These are phyloP conservation scores for Orbicella faveolata DNA, from an alignment of 64 coral and sea anemone species.

Conservation along the genomic window DNA sequence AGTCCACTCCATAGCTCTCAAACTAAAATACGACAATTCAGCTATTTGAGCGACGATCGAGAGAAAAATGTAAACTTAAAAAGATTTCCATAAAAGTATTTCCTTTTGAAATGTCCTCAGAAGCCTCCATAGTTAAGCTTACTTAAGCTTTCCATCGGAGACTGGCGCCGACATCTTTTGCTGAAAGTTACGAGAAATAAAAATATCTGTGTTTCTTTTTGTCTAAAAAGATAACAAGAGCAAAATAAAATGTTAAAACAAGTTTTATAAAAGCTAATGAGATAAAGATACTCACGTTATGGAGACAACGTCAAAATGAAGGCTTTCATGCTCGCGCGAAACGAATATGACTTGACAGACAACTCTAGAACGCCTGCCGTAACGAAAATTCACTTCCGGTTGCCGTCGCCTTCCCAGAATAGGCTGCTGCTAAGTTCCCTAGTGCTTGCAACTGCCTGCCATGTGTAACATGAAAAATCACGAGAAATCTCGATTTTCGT, in stretches of 20 bases:
- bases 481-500: too few relatives aligned
- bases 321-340: too few relatives aligned
- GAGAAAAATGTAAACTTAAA: not conserved
- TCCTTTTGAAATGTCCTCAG: not conserved
- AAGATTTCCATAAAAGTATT: not conserved
- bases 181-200: not conserved
- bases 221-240: not conserved
- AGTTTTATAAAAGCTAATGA: not conserved
- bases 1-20: constrained; percentile 46
- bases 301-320: not conserved
- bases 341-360: too few relatives aligned
- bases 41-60: not conserved
- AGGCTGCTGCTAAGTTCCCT: too few relatives aligned
- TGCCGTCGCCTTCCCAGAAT: too few relatives aligned
- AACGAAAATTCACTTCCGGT: too few relatives aligned
- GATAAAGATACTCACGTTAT: constrained; percentile 9
- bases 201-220: not conserved
- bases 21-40: constrained; percentile 23
- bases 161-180: not conserved
- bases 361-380: too few relatives aligned
- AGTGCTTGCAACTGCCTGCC: too few relatives aligned
- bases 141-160: not conserved
- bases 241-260: too few relatives aligned
- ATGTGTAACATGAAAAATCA: too few relatives aligned
- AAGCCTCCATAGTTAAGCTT: not conserved